phyloP scores from a whole-genome alignment of 2,113 vertebrate species.

The Mugil cephalus region DNA sequence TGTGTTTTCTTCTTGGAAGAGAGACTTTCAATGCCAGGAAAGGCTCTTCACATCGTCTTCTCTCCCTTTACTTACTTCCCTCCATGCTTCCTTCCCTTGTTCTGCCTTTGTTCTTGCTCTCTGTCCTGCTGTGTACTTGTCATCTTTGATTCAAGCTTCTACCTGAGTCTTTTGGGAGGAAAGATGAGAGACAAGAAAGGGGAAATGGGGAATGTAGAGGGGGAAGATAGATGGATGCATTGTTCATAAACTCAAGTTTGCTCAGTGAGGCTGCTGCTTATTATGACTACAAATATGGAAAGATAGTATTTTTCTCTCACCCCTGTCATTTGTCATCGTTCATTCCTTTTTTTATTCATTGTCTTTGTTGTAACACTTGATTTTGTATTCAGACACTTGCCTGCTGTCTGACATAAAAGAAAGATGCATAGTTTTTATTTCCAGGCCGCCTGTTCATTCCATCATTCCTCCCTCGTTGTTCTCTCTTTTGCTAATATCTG shows the following conservation, averaged over 20 bases:
- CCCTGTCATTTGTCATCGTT: conserved; percentile 10
- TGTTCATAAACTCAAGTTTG: conserved; percentile 32
- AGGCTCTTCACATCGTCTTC: conserved; percentile 22
- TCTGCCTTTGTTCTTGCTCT: conserved; percentile 39
- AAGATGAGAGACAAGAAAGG: conserved; percentile 14
- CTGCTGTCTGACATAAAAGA: conserved; percentile 20
- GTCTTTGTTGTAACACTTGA: conserved; percentile 6
- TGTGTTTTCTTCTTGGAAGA: conserved; percentile 14
- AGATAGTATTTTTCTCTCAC: conserved; percentile 17
- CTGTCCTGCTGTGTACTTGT: conserved; percentile 54
- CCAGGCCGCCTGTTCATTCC: conserved; percentile 14
- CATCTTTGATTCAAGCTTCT: conserved; percentile 52
- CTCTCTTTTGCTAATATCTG: conserved; percentile 33
- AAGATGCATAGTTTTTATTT: conserved; percentile 32
- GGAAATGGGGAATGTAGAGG: conserved; percentile 3
- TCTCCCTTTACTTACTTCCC: conserved; percentile 15
- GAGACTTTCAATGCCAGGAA: conserved; percentile 6
- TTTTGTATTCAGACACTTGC: conserved; percentile 28
- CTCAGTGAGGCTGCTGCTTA: conserved; percentile 30
- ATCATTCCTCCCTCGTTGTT: not conserved
- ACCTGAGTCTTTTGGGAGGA: conserved; percentile 34
- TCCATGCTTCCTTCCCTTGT: conserved; percentile 21
- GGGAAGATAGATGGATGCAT: conserved; percentile 29
- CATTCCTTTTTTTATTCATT: conserved; percentile 24
- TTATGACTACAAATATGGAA: conserved; percentile 23